Base-by-base conservation (phyloP, 2,888 invertebrate species). In the Trachelus stipa region DNA sequence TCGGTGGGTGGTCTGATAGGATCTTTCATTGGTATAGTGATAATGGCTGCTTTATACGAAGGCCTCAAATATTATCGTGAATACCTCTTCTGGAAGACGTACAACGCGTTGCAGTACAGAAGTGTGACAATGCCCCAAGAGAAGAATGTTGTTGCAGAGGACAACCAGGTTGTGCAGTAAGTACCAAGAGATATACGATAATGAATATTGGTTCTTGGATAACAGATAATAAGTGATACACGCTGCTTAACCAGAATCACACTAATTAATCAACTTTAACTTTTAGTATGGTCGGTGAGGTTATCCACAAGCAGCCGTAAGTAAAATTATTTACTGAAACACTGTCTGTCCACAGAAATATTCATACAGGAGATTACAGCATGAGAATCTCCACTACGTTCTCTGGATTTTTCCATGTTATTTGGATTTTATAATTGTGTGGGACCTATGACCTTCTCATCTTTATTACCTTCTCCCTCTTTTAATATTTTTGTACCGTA, bases 11-110 rank as follows among this genome's bases (percentile, higher is more conserved):
- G 96, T 79, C 94, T 99, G 86, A 92, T 98, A 79, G 96, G 96
- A 73, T 98, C 99, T 6, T 98, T 98, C 93, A 92, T 98, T 82
- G 96, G 96, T 73, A 97, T 99, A 87, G 97, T 98, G 90, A 93
- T 98, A 82, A 94, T 99, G 94, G 98, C 98, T 11, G 94, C 98
- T 76, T 92, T 98, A 35, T 99, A 99, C 91, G 99, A 99, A 93
- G 98, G 98, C 0, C 94, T 99, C 4, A 99, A 99, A 92, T 98
- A 97, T 92, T 95, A 95, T 85, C 93, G 95, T 92, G 94, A 92
- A 86, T 89, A 89, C 92, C 93, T 97, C 74, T 95, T 97, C 90
- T 97, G 97, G 96, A 96, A 95, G 92, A 96, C 97, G 2, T 97
- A 97, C 91, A 96, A 96, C 87, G 94, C 96, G 4, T 92, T 97